Conservation (phyloP, 2,797 vertebrate genomes). For the Eulemur mongoz region DNA sequence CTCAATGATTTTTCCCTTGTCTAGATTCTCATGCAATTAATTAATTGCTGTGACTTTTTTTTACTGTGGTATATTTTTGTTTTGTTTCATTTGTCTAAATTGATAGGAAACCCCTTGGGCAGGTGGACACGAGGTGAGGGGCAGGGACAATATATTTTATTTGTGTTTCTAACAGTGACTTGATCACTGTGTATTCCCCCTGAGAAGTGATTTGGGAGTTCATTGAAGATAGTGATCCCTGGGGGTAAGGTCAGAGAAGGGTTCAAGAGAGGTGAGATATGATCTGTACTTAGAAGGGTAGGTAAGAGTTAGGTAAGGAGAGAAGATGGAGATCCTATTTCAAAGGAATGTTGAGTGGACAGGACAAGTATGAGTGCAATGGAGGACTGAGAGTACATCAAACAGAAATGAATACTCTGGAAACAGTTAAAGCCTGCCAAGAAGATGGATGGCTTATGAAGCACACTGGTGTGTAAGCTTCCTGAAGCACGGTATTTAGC, state of each 20-base stretch:
- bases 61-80: neutral
- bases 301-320: conserved; percentile 5
- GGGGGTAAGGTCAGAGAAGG: neutral
- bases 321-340: conserved; percentile 32
- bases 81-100: conserved; percentile 10
- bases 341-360: conserved; percentile 26
- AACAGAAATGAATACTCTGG: neutral
- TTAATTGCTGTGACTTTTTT: neutral
- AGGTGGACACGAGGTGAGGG: neutral
- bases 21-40: neutral
- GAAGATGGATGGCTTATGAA: neutral
- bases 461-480: neutral
- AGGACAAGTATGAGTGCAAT: neutral
- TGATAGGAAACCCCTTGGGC: neutral
- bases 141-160: neutral
- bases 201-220: conserved; percentile 35
- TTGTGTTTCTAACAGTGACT: neutral
- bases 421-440: conserved; percentile 10
- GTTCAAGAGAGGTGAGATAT: conserved; percentile 19
- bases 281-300: conserved; percentile 26
- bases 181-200: neutral
- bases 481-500: neutral
- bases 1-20: neutral
- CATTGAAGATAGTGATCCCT: neutral
- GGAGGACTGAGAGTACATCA: neutral